Percentiles rank a stretch among this genome's conserved stretches.
These are phyloP conservation scores for Speoplatyrhinus poulsoni DNA, from an alignment of 2,113 vertebrate species.

Conservation along the genomic window DNA sequence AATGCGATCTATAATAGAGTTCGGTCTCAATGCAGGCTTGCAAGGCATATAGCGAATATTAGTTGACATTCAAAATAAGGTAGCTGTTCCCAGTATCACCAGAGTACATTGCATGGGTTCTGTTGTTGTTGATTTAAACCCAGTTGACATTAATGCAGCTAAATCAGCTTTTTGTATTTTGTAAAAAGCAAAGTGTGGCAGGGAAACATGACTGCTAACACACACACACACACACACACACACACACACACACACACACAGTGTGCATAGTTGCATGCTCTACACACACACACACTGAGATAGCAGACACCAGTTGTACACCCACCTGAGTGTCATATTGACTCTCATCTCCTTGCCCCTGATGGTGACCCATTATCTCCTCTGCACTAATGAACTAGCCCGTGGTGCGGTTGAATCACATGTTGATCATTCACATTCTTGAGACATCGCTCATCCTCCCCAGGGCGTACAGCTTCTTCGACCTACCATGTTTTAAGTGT, in stretches of 20 bases:
- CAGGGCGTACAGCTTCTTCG: slow-evolving; percentile 23
- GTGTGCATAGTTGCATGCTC: too few relatives aligned
- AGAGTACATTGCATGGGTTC: too few relatives aligned
- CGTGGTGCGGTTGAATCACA: slow-evolving; percentile 50
- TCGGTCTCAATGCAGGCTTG: too few relatives aligned
- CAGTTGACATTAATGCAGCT: too few relatives aligned
- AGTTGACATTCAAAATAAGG: too few relatives aligned
- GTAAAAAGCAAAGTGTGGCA: too few relatives aligned
- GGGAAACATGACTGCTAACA: slow-evolving; percentile 1
- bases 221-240: slow-evolving; percentile 7
- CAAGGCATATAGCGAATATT: too few relatives aligned
- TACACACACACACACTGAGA: slow-evolving; percentile 2
- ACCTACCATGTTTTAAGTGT: slow-evolving; percentile 16
- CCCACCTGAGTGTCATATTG: slow-evolving; percentile 12
- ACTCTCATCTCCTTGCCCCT: slow-evolving; percentile 28
- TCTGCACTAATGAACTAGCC: slow-evolving; percentile 41
- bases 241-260: slow-evolving; percentile 4
- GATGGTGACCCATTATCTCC: slow-evolving; percentile 49
- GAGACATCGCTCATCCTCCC: slow-evolving; percentile 29
- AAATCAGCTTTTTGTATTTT: too few relatives aligned
- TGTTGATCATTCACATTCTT: slow-evolving; percentile 36
- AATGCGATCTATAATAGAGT: too few relatives aligned
- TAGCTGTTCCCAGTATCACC: too few relatives aligned
- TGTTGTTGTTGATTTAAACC: too few relatives aligned
- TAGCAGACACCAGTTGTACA: not conserved